Evolutionary conservation across 2,888 invertebrate genomes (phyloP).

Genomic region (Andrena dorsata): DNA sequence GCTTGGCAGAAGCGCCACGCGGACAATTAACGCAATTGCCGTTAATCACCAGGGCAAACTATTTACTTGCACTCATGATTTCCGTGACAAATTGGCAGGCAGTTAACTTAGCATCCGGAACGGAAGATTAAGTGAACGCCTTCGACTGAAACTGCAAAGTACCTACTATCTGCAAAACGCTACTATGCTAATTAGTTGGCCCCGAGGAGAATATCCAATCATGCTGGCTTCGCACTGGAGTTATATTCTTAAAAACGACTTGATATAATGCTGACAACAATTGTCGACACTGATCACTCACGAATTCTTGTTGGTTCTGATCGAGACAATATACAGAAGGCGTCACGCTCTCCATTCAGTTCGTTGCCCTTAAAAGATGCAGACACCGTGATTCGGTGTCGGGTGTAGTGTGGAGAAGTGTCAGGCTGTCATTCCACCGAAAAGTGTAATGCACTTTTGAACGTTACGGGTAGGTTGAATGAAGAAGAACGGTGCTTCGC

Average conservation of each 20-base stretch:
- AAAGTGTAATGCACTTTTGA: slow-evolving; percentile 41
- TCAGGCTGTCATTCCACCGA: slow-evolving; percentile 36
- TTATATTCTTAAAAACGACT: neutral
- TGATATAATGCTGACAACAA: too few relatives aligned
- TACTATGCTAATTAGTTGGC: neutral
- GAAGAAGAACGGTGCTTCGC: slow-evolving; percentile 31
- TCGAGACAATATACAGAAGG: too few relatives aligned
- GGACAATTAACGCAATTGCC: slow-evolving; percentile 41
- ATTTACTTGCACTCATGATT: neutral
- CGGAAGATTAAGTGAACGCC: neutral
- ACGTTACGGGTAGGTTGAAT: slow-evolving; percentile 33
- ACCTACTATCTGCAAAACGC: neutral
- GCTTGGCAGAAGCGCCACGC: slow-evolving; percentile 7
- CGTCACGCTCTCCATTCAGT: too few relatives aligned
- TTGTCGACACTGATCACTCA: too few relatives aligned
- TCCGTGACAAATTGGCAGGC: neutral
- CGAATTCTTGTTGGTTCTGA: too few relatives aligned
- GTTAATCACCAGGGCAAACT: slow-evolving; percentile 11
- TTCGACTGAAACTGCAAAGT: neutral
- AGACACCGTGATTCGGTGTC: neutral
- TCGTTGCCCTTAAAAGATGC: too few relatives aligned
- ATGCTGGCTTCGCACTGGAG: neutral
- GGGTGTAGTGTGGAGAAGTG: neutral
- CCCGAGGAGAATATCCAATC: neutral
- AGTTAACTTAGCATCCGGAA: neutral